Evolutionary conservation across 35 echinoderm and acorn worm genomes (phyloP).

Genomic region (Lytechinus pictus): DNA sequence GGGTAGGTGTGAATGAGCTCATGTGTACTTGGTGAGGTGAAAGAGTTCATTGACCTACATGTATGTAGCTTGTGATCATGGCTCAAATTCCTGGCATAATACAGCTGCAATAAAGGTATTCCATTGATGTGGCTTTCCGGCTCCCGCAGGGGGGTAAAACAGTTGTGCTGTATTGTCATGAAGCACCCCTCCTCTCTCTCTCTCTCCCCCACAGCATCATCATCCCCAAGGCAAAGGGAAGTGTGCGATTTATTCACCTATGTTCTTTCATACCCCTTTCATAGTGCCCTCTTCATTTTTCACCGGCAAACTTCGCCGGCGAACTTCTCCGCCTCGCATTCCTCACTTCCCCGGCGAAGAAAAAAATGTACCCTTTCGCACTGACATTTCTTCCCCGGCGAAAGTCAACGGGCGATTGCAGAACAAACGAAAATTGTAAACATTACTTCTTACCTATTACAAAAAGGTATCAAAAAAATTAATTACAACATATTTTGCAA

Average conservation of each 20-base stretch:
- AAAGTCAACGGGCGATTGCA: no score
- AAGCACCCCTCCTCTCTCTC: not conserved
- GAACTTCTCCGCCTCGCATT: no score
- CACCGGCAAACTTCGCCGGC: no score
- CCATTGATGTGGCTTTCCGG: conserved; percentile 41
- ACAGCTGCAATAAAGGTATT: conserved; percentile 27
- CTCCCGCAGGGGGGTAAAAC: not conserved
- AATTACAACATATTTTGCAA: no score
- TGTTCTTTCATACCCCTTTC: not conserved
- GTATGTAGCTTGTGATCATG: not conserved
- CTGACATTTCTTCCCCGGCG: no score
- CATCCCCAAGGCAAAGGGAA: not conserved
- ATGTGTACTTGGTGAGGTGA: not conserved
- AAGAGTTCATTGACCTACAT: not conserved
- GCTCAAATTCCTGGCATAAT: conserved; percentile 3
- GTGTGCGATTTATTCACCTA: not conserved
- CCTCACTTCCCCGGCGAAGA: no score
- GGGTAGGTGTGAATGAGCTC: no score
- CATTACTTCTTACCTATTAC: no score
- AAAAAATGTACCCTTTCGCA: no score
- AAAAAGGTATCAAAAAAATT: no score
- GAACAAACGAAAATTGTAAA: no score
- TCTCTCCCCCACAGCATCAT: not conserved
- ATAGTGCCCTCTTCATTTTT: no score
- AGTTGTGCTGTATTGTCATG: not conserved